Conservation (phyloP, 37 sponge, comb jelly and placozoan genomes). For the Haliclona indistincta region DNA sequence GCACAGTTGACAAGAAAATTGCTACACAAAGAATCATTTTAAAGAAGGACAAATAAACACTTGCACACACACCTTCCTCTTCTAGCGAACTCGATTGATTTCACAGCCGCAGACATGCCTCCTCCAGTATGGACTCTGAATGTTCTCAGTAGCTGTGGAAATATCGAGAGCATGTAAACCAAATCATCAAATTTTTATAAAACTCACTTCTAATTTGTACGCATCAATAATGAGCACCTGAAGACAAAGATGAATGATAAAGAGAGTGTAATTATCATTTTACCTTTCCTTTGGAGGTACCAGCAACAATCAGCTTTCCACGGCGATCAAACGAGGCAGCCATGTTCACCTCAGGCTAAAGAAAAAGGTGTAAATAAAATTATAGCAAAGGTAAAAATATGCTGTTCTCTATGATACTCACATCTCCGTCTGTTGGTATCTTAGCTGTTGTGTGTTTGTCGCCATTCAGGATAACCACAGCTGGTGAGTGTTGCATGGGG, state of each 20-base stretch:
- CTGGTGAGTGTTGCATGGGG: conserved; percentile 89
- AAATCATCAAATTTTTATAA: no score
- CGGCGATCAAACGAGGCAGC: conserved; percentile 89
- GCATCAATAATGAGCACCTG: conserved; percentile 76
- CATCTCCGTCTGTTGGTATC: conserved; percentile 90
- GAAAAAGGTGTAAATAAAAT: neutral
- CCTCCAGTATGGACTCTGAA: conserved; percentile 11
- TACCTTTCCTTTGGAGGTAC: conserved; percentile 89
- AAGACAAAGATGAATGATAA: neutral
- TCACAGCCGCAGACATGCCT: conserved; percentile 50
- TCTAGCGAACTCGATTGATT: conserved; percentile 90
- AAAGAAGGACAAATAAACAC: neutral
- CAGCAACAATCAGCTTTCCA: conserved; percentile 82
- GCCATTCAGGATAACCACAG: conserved; percentile 55
- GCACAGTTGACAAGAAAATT: conserved; percentile 91
- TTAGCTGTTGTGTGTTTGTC: conserved; percentile 51
- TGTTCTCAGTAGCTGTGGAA: no score
- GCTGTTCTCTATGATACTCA: neutral
- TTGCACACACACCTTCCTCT: conserved; percentile 61
- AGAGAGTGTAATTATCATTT: conserved; percentile 27
- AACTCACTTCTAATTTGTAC: conserved; percentile 29
- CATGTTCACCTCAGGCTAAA: conserved; percentile 81
- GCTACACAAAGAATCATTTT: conserved; percentile 18
- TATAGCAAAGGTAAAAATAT: neutral
- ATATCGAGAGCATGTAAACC: no score